Base-by-base conservation (phyloP, 2,888 invertebrate genomes). In the Baronia brevicornis region DNA sequence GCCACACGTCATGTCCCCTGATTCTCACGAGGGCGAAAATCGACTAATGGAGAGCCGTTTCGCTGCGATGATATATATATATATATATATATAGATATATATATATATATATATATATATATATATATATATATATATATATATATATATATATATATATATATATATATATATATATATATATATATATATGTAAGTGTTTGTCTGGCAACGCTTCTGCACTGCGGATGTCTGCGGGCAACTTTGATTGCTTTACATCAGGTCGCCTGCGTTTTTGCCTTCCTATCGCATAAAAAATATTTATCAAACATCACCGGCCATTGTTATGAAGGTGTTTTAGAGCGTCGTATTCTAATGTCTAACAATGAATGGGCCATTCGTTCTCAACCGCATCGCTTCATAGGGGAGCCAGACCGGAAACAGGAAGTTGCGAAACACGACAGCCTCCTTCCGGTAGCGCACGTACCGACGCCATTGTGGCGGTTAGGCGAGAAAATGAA, bases 401-500 rank as follows among this genome's bases (percentile, higher is more conserved):
- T 30, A 36, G 24, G 22, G 14, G 27, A 19, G 13, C 4, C 27
- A 12, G 27, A 24, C 28, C 24, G 30, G 50, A 43, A 53, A 39
- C 27, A 46, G 51, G 52, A 50, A 42, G 49, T 44, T 42, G 45
- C 47, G 38, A 35, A 33, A 33, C 41, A 36, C 39, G 43, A 31
- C 40, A 33, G 37, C 39, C 41, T 38, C 41, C 40, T 44, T 43
- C 33, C 33, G 33, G 28, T 28, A 3, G 13, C 33, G 33, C 28
- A 12, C 33, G 23, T 28, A 24, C 33, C 51, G 48, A 24, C 33
- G 36, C 33, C 38, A 46, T 46, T 43, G 45, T 44, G 37, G 30
- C 29, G 37, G 40, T 40, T 35, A 33, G 40, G 31, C 28, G 39
- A 28, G 30, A 39, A 37, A 40, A 39, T 15, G 28, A 24, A 33